Conservation (phyloP, 2,888 invertebrate genomes). For the Ceriagrion tenellum region DNA sequence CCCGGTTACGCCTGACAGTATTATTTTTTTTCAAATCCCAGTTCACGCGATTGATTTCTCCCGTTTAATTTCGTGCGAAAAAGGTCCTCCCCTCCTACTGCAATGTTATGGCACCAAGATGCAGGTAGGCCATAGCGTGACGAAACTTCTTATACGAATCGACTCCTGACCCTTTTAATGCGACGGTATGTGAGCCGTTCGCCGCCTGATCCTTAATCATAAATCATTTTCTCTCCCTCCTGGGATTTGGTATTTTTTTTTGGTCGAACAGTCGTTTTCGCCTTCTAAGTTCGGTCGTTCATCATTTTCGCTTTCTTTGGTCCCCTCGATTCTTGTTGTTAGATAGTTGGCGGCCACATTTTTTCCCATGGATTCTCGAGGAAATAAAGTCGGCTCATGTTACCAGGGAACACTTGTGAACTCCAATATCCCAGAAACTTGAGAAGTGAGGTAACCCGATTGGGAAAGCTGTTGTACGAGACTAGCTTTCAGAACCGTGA, state of each 20-base stretch:
- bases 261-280: not conserved
- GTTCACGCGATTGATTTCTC: no score
- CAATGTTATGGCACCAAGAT: not conserved
- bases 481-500: no score
- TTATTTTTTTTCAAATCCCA: no score
- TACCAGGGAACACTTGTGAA: not conserved
- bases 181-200: not conserved
- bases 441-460: not conserved
- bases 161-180: not conserved
- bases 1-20: no score
- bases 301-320: not conserved
- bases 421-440: conserved; percentile 8
- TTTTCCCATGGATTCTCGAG: not conserved
- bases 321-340: not conserved
- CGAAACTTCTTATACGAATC: not conserved
- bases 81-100: no score
- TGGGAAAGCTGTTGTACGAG: no score
- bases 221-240: not conserved
- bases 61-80: no score
- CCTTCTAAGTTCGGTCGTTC: not conserved
- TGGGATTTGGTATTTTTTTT: not conserved
- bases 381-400: conserved; percentile 18
- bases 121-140: not conserved
- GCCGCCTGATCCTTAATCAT: not conserved
- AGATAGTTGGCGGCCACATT: not conserved